These are phyloP conservation scores for Campoplex capitator DNA, from an alignment of 2,888 invertebrate genomes.

Conservation along the genomic window DNA sequence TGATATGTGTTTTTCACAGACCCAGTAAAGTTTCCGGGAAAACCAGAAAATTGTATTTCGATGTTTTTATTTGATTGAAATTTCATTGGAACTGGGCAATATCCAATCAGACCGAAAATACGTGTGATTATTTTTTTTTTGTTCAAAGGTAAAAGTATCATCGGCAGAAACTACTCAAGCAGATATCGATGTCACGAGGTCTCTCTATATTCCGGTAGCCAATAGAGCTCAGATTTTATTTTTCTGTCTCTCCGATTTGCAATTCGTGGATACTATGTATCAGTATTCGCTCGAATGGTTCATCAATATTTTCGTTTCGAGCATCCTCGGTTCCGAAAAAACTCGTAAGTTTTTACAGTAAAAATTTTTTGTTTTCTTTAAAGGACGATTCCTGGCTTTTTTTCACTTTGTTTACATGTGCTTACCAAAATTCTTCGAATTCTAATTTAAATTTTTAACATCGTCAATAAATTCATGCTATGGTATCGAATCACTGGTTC, in stretches of 20 bases:
- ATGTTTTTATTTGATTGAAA: too few relatives aligned
- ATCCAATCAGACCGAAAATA: too few relatives aligned
- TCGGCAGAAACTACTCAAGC: constrained; percentile 92
- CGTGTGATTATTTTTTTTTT: neutral
- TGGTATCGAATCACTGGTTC: too few relatives aligned
- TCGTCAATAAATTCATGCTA: too few relatives aligned
- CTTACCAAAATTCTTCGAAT: too few relatives aligned
- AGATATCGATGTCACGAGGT: constrained; percentile 93
- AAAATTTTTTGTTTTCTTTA: neutral
- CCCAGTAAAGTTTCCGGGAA: too few relatives aligned
- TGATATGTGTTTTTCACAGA: too few relatives aligned
- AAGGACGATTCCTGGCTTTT: too few relatives aligned
- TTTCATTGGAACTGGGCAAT: too few relatives aligned
- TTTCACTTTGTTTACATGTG: too few relatives aligned
- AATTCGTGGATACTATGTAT: constrained; percentile 97
- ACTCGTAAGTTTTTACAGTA: constrained; percentile 85
- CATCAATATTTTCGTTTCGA: constrained; percentile 90
- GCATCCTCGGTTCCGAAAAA: constrained; percentile 90
- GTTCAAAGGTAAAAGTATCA: constrained; percentile 89
- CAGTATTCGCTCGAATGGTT: constrained; percentile 98
- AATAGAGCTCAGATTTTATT: constrained; percentile 94
- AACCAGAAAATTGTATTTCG: too few relatives aligned
- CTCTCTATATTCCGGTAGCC: constrained; percentile 94
- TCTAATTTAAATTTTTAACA: too few relatives aligned
- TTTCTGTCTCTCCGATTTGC: constrained; percentile 94